Base-by-base conservation (phyloP, 2,888 invertebrate genomes). In the Incurvaria masculella region DNA sequence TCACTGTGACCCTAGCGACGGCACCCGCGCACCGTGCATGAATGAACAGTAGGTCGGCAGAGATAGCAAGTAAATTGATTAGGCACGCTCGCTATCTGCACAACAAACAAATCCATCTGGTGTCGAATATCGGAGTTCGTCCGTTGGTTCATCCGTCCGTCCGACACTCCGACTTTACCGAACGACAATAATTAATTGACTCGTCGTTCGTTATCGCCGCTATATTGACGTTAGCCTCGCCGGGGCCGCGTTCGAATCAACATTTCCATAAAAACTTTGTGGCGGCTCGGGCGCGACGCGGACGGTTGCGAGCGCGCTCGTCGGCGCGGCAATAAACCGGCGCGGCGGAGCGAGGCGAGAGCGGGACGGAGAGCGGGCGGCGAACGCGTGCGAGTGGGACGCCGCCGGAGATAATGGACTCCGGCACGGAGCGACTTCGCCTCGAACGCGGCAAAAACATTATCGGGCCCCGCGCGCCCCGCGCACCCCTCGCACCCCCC, bases 131-230 rank as follows among this genome's bases (percentile, higher is more conserved):
- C 33, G 33, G 33, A 33, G 33, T 3, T 33, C 33, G 33, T 3
- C 11, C 33, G 8, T 14, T 21, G 19, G 21, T 26, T 17, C 26
- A 40, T 17, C 16, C 16, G 33, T 33, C 14, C 45, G 21, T 23
- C 26, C 21, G 4, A 23, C 21, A 14, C 71, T 65, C 69, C 70
- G 69, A 73, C 72, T 74, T 71, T 70, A 72, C 69, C 68, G 72
- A 76, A 75, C 75, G 74, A 76, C 74, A 75, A 76, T 76, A 76
- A 76, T 76, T 78, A 78, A 76, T 78, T 76, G 78, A 78, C 75
- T 76, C 73, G 75, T 76, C 75, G 72, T 78, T 76, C 74, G 76
- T 76, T 76, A 75, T 78, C 75, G 71, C 76, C 73, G 75, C 75
- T 75, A 75, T 75, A 78, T 76, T 74, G 75, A 75, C 72, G 76